Evolutionary conservation across 2,888 invertebrate species (phyloP), one percentile per base, ranked within the genome.

Genomic region (Venusia cambrica): DNA sequence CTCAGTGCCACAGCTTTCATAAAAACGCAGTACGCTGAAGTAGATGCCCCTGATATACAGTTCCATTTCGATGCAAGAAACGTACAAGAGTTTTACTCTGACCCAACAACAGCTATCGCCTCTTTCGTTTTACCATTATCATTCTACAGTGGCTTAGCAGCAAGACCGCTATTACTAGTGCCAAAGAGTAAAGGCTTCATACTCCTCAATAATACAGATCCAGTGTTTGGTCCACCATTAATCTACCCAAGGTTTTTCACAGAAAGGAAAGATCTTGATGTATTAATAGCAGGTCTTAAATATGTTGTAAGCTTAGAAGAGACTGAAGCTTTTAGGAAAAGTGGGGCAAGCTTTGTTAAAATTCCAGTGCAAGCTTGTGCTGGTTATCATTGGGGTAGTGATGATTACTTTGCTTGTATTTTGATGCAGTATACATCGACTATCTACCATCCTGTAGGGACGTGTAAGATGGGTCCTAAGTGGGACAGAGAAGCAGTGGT

Each of bases 161-260:
- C 90, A 0, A 84, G 91, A 32, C 91, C 93, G 0, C 88, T 92
- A 26, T 58, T 93, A 3, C 62, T 93, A 9, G 74, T 79, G 20
- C 93, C 93, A 0, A 88, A 88, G 58, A 93, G 92, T 48, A 78
- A 90, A 64, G 93, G 93, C 0, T 83, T 74, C 25, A 63, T 93
- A 5, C 57, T 84, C 37, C 71, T 96, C 1, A 92, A 92, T 51
- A 76, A 88, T 0, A 90, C 90, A 0, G 91, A 96, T 75, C 96
- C 96, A 0, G 61, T 91, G 30, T 90, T 89, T 60, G 92, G 93
- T 0, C 87, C 88, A 26, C 96, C 96, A 0, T 69, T 92, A 32
- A 92, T 96, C 46, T 91, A 92, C 56, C 90, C 95, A 0, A 91
- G 90, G 48, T 92, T 91, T 33, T 92, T 92, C 35, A 88, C 88